Evolutionary conservation across 2,888 invertebrate genomes (phyloP), one percentile per base, ranked within the genome.

Genomic region (Erebia ligea): DNA sequence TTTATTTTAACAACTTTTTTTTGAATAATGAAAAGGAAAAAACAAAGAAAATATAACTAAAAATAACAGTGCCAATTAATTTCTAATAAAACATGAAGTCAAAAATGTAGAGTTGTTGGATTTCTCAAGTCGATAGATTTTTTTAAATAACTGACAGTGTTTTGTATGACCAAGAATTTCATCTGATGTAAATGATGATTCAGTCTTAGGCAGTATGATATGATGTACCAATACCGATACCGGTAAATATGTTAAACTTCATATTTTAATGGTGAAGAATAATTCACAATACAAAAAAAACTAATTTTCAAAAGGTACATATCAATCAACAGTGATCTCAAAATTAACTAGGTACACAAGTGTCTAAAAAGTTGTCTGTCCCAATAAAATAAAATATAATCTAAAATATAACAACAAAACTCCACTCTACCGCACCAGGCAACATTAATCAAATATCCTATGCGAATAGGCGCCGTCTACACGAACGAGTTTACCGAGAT

Each of bases 41-140:
- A 87, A 89, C 83, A 82, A 86, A 87, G 82, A 79, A 86, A 88
- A 85, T 34, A 34, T 86, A 89, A 88, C 85, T 86, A 90, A 86
- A 84, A 86, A 89, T 87, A 92, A 92, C 92, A 92, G 90, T 90
- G 92, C 91, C 91, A 88, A 92, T 90, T 87, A 88, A 81, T 81
- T 82, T 81, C 82, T 86, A 86, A 82, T 82, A 69, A 82, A 81
- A 82, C 84, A 83, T 81, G 80, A 79, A 76, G 75, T 72, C 75
- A 73, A 78, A 78, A 73, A 79, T 63, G 67, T 68, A 66, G 72
- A 52, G 63, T 67, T 68, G 63, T 25, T 15, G 25, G 25, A 15
- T 57, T 25, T 58, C 34, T 9, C 17, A 54, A 52, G 17, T 54
- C n/a, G n/a, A 17, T 52, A 17, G 6, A 52, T 4, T 52, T 52